These are phyloP conservation scores for Blomia tropicalis DNA, from an alignment of 2,888 invertebrate genomes.

Conservation along the genomic window DNA sequence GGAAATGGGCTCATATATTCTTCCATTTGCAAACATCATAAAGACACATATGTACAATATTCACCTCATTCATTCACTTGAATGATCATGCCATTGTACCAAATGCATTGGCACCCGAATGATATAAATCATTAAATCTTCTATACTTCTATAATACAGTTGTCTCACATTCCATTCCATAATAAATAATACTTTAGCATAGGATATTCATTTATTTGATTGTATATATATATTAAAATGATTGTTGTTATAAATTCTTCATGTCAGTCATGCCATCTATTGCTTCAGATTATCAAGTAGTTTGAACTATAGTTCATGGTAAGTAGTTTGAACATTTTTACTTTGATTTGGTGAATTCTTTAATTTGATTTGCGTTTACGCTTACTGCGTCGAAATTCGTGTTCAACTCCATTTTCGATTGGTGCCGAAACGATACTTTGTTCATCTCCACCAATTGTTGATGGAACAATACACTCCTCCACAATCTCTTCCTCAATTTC, in stretches of 20 bases:
- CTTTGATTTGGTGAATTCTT: too few relatives aligned
- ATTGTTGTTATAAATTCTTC: background rate
- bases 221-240: background rate
- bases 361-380: too few relatives aligned
- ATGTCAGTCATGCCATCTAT: background rate
- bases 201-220: background rate
- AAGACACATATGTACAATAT: background rate
- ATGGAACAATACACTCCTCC: background rate
- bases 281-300: too few relatives aligned
- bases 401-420: too few relatives aligned
- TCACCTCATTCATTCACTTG: background rate
- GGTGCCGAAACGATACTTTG: too few relatives aligned
- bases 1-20: conserved; percentile 8
- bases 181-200: background rate
- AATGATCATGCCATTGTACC: background rate
- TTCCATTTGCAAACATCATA: background rate
- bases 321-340: too few relatives aligned
- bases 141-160: background rate
- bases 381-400: too few relatives aligned
- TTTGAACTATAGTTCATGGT: too few relatives aligned
- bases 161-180: background rate
- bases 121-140: background rate
- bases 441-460: too few relatives aligned
- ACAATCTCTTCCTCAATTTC: background rate
- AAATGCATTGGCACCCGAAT: background rate